Base-by-base conservation (phyloP, 2,888 invertebrate species). In the Mycalesis mineus region DNA sequence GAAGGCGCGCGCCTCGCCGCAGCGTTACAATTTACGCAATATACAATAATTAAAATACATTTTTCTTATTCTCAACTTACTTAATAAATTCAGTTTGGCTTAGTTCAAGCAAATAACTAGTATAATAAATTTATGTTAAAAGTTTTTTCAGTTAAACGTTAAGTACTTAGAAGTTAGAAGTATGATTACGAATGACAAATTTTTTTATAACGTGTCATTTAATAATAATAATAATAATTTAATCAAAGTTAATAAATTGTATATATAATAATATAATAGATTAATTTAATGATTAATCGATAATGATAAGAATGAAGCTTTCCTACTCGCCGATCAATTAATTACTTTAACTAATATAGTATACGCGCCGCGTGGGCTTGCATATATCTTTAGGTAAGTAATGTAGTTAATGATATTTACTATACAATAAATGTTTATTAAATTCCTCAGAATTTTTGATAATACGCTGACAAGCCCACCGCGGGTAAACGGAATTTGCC, bases 301-400 rank as follows among this genome's bases (percentile, higher is more conserved):
- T 89, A 89, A 89, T 90, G 87, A 90, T 90, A 89, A 88, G 84
- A 88, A 90, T 90, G 89, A 91, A 91, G 91, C 91, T 85, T 90
- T 84, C 82, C 89, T 89, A 91, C 89, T 86, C 84, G 88, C 84
- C 90, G 90, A 85, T 89, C 91, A 91, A 88, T 90, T 87, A 91
- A 91, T 92, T 91, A 91, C 88, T 89, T 91, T 91, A 92, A 91
- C 91, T 92, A 92, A 91, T 91, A 81, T 92, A 91, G 91, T 92
- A 91, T 90, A 91, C 92, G 91, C 82, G 87, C 87, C 90, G 76
- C 80, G 76, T 73, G 77, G 84, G 84, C 85, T 83, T 77, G 84
- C 80, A 81, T 79, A 79, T 77, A 75, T 78, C 69, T 79, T 82
- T 81, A 80, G 68, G 73, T 82, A 75, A 81, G 79, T 82, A 82